These are phyloP conservation scores for Stramonita haemastoma DNA, from an alignment of 2,888 invertebrate genomes.

Conservation along the genomic window DNA sequence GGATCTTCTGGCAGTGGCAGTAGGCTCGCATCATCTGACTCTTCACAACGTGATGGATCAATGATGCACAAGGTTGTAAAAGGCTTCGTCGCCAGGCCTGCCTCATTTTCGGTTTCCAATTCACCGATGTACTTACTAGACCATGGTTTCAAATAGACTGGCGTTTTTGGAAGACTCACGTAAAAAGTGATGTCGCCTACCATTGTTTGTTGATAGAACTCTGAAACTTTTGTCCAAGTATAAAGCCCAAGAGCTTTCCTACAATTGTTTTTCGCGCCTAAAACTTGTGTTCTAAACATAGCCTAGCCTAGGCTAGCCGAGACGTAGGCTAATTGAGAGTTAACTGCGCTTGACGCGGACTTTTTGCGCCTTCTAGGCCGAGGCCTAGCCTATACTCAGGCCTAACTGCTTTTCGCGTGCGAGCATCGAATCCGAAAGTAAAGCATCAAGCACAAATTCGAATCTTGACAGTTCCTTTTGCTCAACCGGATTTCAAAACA, in stretches of 20 bases:
- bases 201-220: not conserved
- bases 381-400: too few relatives aligned
- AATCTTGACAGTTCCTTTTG: not conserved
- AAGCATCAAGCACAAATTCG: not conserved
- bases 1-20: not conserved
- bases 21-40: not conserved
- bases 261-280: not conserved
- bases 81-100: not conserved
- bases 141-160: constrained; percentile 4
- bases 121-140: not conserved
- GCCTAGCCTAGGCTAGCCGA: not conserved
- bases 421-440: not conserved
- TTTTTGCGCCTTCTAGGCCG: not conserved
- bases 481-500: not conserved
- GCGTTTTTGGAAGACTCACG: constrained; percentile 9
- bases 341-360: not conserved
- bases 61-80: not conserved
- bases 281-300: not conserved
- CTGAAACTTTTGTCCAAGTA: not conserved
- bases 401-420: not conserved
- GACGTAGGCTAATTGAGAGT: not conserved
- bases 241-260: not conserved
- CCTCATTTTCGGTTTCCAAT: not conserved
- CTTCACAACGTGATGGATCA: not conserved
- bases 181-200: not conserved